Base-by-base conservation (phyloP, 1,140 invertebrate species). In the Microvelia longipes region DNA sequence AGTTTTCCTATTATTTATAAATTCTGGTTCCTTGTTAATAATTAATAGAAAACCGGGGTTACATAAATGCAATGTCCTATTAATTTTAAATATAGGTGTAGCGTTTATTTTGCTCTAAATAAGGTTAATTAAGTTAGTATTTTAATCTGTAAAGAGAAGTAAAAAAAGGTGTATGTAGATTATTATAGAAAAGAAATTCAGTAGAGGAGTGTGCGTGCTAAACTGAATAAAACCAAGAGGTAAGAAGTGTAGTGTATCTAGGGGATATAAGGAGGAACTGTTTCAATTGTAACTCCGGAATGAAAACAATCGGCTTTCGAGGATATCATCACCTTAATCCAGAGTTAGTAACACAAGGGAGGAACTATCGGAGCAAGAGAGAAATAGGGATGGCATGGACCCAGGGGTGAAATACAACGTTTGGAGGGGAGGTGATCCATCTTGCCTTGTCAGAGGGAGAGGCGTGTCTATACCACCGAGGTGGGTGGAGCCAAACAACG, bases 301-400 rank as follows among this genome's bases (percentile, higher is more conserved):
- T 63, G 71, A 69, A 72, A 72, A 72, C 71, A 72, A 72, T 72
- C 68, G 50, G 25, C 29, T 28, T 29, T 28, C 27, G 63, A 28
- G 70, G 67, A 67, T 71, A 68, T 71, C 70, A 71, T 68, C 70
- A 68, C 70, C 70, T 71, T 71, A 71, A 71, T 71, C 67, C 70
- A 68, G 65, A 27, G 35, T 50, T 50, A 50, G 35, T 11, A 27
- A 14, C 29, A 65, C 25, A n/a, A 62, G 5, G 62, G 35, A 29
- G 30, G 69, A 27, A 61, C 62, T 29, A 66, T 29, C 26, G 64
- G 25, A 29, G 28, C 19, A 5, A 2, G 28, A 62, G 28, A 24
- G 26, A 28, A 27, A 25, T 27, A 25, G n/a, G 28, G 27, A 28
- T 67, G 68, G 66, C n/a, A 28, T 1, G 35, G 68, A 26, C 15